Conservation (phyloP, 2,888 invertebrate species). For the Danaus chrysippus region DNA sequence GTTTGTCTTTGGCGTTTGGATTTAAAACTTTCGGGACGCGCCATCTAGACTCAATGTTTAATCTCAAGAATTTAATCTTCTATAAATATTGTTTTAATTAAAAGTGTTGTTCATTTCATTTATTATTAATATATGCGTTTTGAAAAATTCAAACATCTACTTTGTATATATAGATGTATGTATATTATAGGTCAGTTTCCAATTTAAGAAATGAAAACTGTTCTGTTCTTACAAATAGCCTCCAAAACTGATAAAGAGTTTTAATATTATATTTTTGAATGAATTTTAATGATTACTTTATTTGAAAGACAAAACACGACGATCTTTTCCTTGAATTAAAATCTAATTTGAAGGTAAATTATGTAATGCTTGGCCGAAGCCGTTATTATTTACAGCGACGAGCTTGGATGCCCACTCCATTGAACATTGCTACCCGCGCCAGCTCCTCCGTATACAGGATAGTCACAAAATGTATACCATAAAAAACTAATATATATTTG, state of each 20-base stretch:
- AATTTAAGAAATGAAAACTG: constrained; percentile 11
- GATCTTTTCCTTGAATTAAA: constrained; percentile 23
- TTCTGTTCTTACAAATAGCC: background rate
- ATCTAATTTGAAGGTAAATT: constrained; percentile 36
- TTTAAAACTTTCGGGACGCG: constrained; percentile 8
- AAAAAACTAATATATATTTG: constrained; percentile 15
- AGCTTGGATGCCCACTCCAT: constrained; percentile 45
- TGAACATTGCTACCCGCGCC: constrained; percentile 56
- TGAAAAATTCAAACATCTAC: too few relatives aligned
- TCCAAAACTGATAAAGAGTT: too few relatives aligned
- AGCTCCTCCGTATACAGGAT: constrained; percentile 46
- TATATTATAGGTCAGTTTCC: background rate
- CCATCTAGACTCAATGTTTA: background rate
- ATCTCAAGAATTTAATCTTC: constrained; percentile 14
- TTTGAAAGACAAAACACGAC: constrained; percentile 8
- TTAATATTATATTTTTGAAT: too few relatives aligned
- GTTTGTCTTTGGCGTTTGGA: constrained; percentile 39
- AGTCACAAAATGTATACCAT: constrained; percentile 27
- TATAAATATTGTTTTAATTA: constrained; percentile 1
- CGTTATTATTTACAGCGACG: constrained; percentile 61
- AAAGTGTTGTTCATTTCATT: background rate
- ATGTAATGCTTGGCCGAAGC: constrained; percentile 45
- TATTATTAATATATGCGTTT: background rate
- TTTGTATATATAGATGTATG: too few relatives aligned
- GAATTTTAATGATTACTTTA: too few relatives aligned